phyloP scores from a whole-genome alignment of 2,888 invertebrate genomes.

The Fissipunctia ypsillon region DNA sequence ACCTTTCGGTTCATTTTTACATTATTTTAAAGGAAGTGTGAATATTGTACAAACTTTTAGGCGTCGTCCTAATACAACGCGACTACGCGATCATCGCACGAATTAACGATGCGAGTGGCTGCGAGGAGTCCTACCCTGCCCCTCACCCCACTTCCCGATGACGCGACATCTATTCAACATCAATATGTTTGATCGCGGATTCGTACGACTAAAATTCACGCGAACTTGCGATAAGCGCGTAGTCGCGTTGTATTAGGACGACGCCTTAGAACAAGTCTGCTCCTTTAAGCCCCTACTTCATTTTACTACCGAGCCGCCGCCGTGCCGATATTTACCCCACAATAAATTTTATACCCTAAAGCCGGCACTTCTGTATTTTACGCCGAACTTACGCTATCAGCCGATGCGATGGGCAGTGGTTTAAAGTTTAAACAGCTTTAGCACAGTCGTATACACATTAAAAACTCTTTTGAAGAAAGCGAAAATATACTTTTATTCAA shows the following conservation, averaged over 20 bases:
- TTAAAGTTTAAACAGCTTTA: slow-evolving; percentile 12
- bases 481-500: neutral
- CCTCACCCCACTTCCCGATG: too few relatives aligned
- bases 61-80: too few relatives aligned
- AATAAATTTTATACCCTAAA: slow-evolving; percentile 57
- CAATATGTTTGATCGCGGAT: too few relatives aligned
- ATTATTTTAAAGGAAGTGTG: neutral
- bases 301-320: slow-evolving; percentile 45
- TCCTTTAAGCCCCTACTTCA: slow-evolving; percentile 8
- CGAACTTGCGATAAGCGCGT: too few relatives aligned
- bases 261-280: too few relatives aligned
- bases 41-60: too few relatives aligned
- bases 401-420: neutral
- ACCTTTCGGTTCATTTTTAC: neutral
- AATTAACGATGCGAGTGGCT: too few relatives aligned
- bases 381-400: neutral
- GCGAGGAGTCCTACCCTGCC: too few relatives aligned
- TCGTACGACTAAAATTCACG: too few relatives aligned
- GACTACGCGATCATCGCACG: too few relatives aligned
- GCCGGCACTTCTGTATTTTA: slow-evolving; percentile 50
- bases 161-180: too few relatives aligned
- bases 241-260: too few relatives aligned
- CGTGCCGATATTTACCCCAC: slow-evolving; percentile 68
- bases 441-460: slow-evolving; percentile 21
- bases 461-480: slow-evolving; percentile 20